Evolutionary conservation across 2,113 vertebrate genomes (phyloP).

Genomic region (Nymphicus hollandicus): DNA sequence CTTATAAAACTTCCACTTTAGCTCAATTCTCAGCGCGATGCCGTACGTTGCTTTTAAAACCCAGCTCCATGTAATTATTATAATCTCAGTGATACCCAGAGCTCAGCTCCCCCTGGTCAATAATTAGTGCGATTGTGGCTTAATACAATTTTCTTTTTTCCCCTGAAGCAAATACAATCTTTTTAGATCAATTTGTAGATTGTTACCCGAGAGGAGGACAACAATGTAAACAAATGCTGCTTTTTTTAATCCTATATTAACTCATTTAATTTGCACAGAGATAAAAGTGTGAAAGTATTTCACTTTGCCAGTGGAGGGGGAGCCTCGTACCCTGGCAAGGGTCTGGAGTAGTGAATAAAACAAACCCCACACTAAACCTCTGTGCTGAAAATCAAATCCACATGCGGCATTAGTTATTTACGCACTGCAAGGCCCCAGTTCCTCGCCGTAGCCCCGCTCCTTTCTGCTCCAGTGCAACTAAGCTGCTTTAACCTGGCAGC

Average conservation of each 20-base stretch:
- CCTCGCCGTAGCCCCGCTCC: neutral
- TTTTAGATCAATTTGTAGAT: conserved; percentile 63
- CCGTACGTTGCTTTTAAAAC: neutral
- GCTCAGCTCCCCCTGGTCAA: conserved; percentile 41
- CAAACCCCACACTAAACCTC: neutral
- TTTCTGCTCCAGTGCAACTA: conserved; percentile 30
- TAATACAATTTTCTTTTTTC: conserved; percentile 56
- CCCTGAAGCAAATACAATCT: conserved; percentile 55
- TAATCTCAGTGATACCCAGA: conserved; percentile 31
- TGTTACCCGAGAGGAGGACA: conserved; percentile 49
- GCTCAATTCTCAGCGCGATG: neutral
- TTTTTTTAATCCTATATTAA: conserved; percentile 54
- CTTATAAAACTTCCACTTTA: neutral
- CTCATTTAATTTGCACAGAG: conserved; percentile 62
- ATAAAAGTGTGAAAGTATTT: conserved; percentile 54
- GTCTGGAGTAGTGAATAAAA: neutral
- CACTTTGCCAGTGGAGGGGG: neutral
- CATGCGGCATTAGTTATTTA: neutral
- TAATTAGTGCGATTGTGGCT: conserved; percentile 52
- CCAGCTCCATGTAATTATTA: conserved; percentile 28
- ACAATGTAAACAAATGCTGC: conserved; percentile 28
- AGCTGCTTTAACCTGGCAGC: conserved; percentile 52
- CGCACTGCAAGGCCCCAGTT: neutral
- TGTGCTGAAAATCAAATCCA: neutral
- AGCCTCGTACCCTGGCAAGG: neutral